Evolutionary conservation across 1,140 invertebrate genomes (phyloP).

Genomic region (Dreissena rostriformis): DNA sequence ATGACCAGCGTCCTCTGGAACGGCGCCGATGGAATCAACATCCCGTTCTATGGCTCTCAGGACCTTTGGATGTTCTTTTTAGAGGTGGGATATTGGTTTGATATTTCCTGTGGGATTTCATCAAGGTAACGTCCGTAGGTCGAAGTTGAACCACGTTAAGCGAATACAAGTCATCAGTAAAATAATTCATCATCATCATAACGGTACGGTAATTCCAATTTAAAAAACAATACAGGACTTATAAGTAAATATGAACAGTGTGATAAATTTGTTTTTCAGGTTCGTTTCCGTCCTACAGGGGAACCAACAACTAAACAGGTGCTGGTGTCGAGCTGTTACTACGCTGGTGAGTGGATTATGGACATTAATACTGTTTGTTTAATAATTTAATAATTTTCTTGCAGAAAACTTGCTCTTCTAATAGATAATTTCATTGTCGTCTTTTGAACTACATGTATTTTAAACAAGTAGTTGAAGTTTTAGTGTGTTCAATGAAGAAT

Average conservation of each 20-base stretch:
- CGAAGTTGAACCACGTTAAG: background rate
- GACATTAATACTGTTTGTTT: background rate
- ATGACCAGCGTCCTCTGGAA: constrained; percentile 42
- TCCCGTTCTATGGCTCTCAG: constrained; percentile 51
- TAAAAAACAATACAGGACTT: background rate
- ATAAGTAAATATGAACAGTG: background rate
- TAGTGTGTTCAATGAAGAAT: background rate
- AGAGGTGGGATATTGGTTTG: constrained; percentile 13
- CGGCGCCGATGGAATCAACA: constrained; percentile 25
- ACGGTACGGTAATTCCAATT: background rate
- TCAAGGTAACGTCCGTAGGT: background rate
- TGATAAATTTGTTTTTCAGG: background rate
- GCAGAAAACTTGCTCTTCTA: background rate
- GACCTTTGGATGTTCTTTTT: constrained; percentile 21
- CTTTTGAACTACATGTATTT: constrained; percentile 3
- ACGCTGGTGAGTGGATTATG: constrained; percentile 15
- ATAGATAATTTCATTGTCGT: background rate
- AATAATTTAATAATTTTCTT: background rate
- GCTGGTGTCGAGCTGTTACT: constrained; percentile 24
- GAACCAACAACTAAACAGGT: constrained; percentile 28
- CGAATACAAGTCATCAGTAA: too few species aligned
- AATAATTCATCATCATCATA: background rate
- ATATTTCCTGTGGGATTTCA: background rate
- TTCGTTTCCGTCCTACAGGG: constrained; percentile 9
- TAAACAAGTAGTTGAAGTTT: background rate